phyloP scores from a whole-genome alignment of 2,888 invertebrate genomes.

The Stratiomys singularior region DNA sequence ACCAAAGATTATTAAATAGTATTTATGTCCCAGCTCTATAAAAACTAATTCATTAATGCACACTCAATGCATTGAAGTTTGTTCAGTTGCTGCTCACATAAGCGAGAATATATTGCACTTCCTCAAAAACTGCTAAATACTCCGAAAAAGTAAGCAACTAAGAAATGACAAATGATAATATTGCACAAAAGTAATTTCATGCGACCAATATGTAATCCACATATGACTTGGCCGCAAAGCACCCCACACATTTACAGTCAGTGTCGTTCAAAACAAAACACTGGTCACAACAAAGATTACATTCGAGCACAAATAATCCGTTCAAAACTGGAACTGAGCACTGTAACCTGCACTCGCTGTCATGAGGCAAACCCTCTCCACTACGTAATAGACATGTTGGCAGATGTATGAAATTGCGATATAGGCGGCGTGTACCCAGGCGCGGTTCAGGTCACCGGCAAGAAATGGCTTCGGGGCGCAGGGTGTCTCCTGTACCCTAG shows the following conservation, averaged over 20 bases:
- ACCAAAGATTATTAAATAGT: no score
- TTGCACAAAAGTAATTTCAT: neutral
- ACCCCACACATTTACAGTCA: neutral
- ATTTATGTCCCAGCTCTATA: no score
- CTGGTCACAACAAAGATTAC: neutral
- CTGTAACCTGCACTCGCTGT: constrained; percentile 3
- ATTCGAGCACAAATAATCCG: neutral
- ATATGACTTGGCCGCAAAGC: neutral
- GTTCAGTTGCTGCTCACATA: no score
- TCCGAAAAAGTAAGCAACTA: neutral
- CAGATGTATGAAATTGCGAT: constrained; percentile 40
- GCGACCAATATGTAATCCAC: constrained; percentile 16
- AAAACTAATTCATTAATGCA: no score
- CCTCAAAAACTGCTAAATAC: no score
- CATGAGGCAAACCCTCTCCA: neutral
- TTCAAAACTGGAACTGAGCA: neutral
- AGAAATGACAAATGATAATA: constrained; percentile 9
- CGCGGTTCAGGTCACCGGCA: neutral
- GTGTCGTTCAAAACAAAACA: neutral
- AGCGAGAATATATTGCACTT: no score
- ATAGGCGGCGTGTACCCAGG: constrained; percentile 26
- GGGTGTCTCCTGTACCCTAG: neutral
- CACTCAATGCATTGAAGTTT: no score
- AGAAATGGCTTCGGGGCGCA: neutral
- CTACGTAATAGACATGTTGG: constrained; percentile 21